These are phyloP conservation scores for Candoia aspera DNA, from an alignment of 2,113 vertebrate species.

Conservation along the genomic window DNA sequence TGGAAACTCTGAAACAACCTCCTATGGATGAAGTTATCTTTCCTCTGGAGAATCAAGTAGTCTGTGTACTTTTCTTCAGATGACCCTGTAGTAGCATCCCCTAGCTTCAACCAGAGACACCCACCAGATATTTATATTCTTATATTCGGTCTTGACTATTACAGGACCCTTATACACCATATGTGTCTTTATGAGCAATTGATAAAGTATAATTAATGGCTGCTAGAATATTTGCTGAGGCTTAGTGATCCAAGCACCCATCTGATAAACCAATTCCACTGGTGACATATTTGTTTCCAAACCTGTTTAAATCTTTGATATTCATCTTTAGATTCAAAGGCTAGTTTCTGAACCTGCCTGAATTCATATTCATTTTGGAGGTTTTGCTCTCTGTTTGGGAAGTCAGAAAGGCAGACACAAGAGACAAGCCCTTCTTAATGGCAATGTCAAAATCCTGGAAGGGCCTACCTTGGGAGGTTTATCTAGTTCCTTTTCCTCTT, in stretches of 20 bases:
- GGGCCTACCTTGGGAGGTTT: background rate
- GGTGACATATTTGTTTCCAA: background rate
- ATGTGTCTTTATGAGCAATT: background rate
- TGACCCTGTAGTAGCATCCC: background rate
- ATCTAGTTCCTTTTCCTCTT: background rate
- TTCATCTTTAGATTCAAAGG: background rate
- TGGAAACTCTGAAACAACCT: background rate
- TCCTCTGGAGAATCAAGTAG: background rate
- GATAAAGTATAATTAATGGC: background rate
- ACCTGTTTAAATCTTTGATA: background rate
- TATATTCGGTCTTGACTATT: background rate
- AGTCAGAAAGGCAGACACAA: background rate
- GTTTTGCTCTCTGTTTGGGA: background rate
- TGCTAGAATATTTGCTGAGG: background rate
- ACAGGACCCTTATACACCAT: background rate
- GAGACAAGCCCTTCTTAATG: background rate
- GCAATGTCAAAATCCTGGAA: background rate
- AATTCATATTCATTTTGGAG: background rate
- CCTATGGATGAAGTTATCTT: background rate
- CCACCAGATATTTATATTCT: background rate
- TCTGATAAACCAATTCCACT: background rate
- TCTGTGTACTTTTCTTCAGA: background rate
- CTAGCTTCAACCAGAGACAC: background rate
- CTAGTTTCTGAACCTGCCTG: background rate
- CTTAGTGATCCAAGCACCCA: too few relatives aligned